Conservation (phyloP, 2,113 vertebrate genomes). For the Apistogramma diplotaenia region DNA sequence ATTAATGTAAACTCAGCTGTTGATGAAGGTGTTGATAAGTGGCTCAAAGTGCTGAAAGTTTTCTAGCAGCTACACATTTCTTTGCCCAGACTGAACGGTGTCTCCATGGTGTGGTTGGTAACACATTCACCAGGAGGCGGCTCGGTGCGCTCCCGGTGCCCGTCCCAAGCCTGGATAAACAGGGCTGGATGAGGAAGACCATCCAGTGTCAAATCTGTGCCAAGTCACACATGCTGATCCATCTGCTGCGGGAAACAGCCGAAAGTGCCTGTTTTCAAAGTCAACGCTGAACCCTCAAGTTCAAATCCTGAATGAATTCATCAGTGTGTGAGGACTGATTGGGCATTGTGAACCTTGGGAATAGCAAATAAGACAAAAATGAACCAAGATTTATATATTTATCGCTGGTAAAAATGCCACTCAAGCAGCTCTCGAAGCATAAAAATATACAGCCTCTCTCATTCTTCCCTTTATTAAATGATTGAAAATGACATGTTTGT, state of each 20-base stretch:
- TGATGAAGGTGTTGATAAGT: neutral
- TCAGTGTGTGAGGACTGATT: neutral
- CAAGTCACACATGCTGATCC: neutral
- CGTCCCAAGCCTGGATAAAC: neutral
- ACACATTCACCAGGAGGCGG: no score
- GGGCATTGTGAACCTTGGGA: neutral
- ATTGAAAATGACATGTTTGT: neutral
- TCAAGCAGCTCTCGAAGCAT: neutral
- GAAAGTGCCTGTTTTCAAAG: neutral
- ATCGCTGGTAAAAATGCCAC: neutral
- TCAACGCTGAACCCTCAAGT: neutral
- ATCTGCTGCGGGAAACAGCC: neutral
- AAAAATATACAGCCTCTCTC: no score
- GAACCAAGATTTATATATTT: no score
- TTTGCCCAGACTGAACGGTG: fast-evolving
- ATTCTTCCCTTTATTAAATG: neutral
- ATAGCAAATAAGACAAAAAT: neutral
- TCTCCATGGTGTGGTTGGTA: neutral
- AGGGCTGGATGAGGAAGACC: neutral
- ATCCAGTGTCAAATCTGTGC: neutral
- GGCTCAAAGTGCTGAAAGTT: neutral
- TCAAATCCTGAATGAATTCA: neutral
- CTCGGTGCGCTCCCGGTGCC: no score
- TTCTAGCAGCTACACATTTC: neutral
- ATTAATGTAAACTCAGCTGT: neutral